Base-by-base conservation (phyloP, 2,113 vertebrate species). In the Brachirus orientalis region DNA sequence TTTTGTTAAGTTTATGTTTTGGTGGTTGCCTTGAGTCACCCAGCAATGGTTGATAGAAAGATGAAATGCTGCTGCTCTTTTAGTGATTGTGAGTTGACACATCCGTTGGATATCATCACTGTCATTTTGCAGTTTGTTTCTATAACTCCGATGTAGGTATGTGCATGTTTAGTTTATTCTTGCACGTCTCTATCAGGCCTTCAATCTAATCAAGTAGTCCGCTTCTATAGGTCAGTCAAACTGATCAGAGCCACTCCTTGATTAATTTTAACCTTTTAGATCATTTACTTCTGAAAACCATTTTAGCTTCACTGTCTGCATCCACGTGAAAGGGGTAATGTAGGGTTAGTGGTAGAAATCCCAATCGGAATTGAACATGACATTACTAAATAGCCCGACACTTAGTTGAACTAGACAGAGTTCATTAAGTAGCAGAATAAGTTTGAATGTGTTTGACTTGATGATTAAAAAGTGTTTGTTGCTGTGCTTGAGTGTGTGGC, bases 41-140 rank as follows among this genome's bases (percentile, higher is more conserved):
- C 19, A 14, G 43, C n/a, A 64, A 48, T 18, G 13, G 36, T 14
- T 13, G 22, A 66, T 1, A 28, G 3, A 64, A 57, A 33, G 14
- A 79, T 88, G 79, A 84, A 89, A 86, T 92, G 89, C 81, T 90
- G 91, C 86, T 68, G 80, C 87, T 45, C 36, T 10, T 76, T 72
- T 86, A 71, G 53, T 64, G 9, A 56, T 56, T 64, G 22, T 57
- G 62, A 50, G 59, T 54, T 72, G 77, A 66, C 81, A 78, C 83
- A 63, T 80, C 67, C 69, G 33, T 75, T 22, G 44, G 79, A 85
- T 64, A 63, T 80, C 86, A 71, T 75, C 68, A 52, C 59, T 73
- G 50, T 60, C 64, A 41, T 45, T 77, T 75, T 83, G 33, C 69
- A 65, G 63, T 76, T 43, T 71, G 35, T 69, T 20, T 66, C 36